Evolutionary conservation across 2,797 vertebrate genomes (phyloP), one percentile per base, ranked within the genome.

Genomic region (Rhadinocentrus ornatus): DNA sequence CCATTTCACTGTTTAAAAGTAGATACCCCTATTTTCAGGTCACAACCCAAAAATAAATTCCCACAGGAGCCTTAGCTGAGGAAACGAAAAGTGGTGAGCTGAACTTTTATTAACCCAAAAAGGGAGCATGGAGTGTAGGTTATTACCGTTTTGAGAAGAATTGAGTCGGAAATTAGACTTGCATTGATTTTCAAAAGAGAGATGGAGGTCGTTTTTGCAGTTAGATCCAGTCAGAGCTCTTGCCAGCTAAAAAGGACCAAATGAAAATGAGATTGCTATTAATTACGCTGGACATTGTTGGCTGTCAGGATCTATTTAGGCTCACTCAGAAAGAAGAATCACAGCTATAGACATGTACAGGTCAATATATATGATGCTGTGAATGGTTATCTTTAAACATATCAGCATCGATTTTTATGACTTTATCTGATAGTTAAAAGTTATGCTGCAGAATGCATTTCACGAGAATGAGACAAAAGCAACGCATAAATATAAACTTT

Each of bases 291-390:
- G 77, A 73, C 78, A 84, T 91, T 88, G 87, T 66, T 78, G 84
- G 73, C 75, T 69, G 83, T 90, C 88, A 89, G 83, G 78, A 86
- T 87, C 83, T 86, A 91, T 91, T 90, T 88, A 89, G 71, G 83
- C 79, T 82, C 80, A 78, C 41, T 63, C 73, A 71, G 80, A 61
- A 62, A 67, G 74, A 86, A 64, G 79, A 78, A 89, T 87, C 78
- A 64, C 73, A 75, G 83, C 55, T 62, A 79, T 78, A 83, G 66
- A 82, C 69, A 73, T 4, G 52, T 8, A 37, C 35, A 24, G 81
- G 83, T 80, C 81, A 72, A 63, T 62, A 67, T 39, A 34, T 70
- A 62, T 81, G 56, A 80, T 10, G 1, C 54, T 68, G 71, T 73
- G 69, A 69, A 82, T 71, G 73, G 58, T 62, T 26, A 53, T 59